Conservation (phyloP, 2,888 invertebrate genomes). For the Drosophila prostipennis region DNA sequence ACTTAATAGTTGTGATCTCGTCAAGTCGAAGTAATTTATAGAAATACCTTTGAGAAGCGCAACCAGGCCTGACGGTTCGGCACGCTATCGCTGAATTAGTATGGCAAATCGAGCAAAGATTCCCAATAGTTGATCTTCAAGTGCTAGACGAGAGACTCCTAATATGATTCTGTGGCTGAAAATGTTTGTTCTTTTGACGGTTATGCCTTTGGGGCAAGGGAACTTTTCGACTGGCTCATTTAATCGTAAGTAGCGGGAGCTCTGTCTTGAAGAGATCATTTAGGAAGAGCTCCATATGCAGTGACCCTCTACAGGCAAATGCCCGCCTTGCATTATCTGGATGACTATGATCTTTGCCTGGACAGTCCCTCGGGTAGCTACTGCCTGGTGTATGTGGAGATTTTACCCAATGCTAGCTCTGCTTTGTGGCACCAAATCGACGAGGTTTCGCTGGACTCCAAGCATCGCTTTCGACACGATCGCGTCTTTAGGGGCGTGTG, state of each 20-base stretch:
- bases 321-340: slow-evolving; percentile 75
- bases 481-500: slow-evolving; percentile 78
- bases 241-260: slow-evolving; percentile 54
- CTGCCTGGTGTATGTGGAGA: slow-evolving; percentile 79
- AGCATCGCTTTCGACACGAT: slow-evolving; percentile 76
- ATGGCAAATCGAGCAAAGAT: slow-evolving; percentile 15
- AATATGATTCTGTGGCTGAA: slow-evolving; percentile 21
- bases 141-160: slow-evolving; percentile 1
- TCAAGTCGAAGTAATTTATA: slow-evolving; percentile 34
- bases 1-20: slow-evolving; percentile 27
- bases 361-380: slow-evolving; percentile 85
- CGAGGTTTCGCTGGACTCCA: slow-evolving; percentile 61
- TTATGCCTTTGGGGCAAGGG: background rate
- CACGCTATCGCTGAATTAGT: slow-evolving; percentile 49
- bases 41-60: slow-evolving; percentile 48
- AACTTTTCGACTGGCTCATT: slow-evolving; percentile 37
- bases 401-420: slow-evolving; percentile 69
- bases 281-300: slow-evolving; percentile 24
- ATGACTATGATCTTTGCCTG: slow-evolving; percentile 81
- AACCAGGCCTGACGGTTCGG: slow-evolving; percentile 48
- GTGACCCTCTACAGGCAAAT: slow-evolving; percentile 73
- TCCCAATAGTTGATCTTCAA: slow-evolving; percentile 46
- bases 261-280: background rate
- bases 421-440: slow-evolving; percentile 74
- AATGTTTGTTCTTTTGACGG: slow-evolving; percentile 13